Conservation (phyloP, 2,888 invertebrate species). For the Drosophila borealis region DNA sequence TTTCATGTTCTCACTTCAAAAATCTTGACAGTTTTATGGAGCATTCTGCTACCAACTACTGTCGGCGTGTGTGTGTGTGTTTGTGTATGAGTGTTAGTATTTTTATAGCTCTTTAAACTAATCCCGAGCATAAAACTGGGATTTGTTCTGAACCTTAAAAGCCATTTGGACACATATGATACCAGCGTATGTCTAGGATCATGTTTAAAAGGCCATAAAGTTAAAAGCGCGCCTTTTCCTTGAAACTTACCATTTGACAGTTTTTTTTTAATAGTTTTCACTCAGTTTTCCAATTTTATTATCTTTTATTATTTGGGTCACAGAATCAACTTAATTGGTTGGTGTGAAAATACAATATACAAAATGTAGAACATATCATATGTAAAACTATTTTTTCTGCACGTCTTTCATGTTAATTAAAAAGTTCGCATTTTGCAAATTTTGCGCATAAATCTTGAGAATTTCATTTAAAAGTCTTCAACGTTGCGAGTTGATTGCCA, state of each 20-base stretch:
- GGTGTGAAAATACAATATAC: slow-evolving; percentile 20
- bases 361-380: slow-evolving; percentile 11
- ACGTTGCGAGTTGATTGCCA: slow-evolving; percentile 37
- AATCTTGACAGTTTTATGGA: slow-evolving; percentile 60
- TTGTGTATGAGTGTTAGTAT: background rate
- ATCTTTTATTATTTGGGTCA: background rate
- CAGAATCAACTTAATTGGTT: slow-evolving; percentile 7
- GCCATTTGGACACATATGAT: slow-evolving; percentile 19
- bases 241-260: background rate
- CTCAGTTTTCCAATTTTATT: background rate
- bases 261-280: background rate
- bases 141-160: slow-evolving; percentile 26
- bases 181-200: slow-evolving; percentile 1
- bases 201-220: slow-evolving; percentile 21
- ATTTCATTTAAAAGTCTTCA: slow-evolving; percentile 51
- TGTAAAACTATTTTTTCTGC: slow-evolving; percentile 9
- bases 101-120: slow-evolving; percentile 24
- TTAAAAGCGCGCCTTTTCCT: background rate
- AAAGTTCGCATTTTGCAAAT: slow-evolving; percentile 15
- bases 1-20: slow-evolving; percentile 51
- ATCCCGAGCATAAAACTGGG: slow-evolving; percentile 39
- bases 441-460: slow-evolving; percentile 51
- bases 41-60: slow-evolving; percentile 18
- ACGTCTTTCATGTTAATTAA: slow-evolving; percentile 41
- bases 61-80: slow-evolving; percentile 1